Conservation (phyloP, 2,797 vertebrate genomes). For the Sebastes vulpes region DNA sequence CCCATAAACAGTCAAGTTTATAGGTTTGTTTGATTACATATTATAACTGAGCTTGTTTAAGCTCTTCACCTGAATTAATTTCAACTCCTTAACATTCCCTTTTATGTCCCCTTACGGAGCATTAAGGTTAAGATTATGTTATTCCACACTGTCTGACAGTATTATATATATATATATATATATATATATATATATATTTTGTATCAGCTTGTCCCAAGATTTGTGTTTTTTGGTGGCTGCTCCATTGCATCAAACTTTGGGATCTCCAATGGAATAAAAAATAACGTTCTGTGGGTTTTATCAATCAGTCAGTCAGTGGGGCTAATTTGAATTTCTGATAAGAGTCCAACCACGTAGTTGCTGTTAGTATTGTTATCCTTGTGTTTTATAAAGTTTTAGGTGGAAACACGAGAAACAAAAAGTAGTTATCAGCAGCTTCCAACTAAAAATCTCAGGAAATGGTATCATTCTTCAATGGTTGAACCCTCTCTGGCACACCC, state of each 20-base stretch:
- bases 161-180: not conserved
- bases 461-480: slow-evolving; percentile 17
- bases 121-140: not conserved
- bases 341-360: not conserved
- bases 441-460: slow-evolving; percentile 4
- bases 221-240: not conserved
- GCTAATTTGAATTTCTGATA: not conserved
- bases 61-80: no score
- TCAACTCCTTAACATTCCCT: fast-evolving
- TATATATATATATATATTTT: not conserved
- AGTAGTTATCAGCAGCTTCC: not conserved
- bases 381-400: not conserved
- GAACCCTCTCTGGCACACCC: slow-evolving; percentile 23
- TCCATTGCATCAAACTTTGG: not conserved
- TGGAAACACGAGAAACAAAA: not conserved
- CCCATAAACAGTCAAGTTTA: no score
- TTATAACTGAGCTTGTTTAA: no score
- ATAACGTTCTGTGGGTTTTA: not conserved
- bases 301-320: not conserved
- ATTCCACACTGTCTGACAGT: not conserved
- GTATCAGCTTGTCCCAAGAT: not conserved
- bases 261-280: not conserved
- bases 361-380: not conserved
- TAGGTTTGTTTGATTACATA: no score
- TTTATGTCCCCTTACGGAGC: no score